Evolutionary conservation across 2,888 invertebrate species (phyloP).

Genomic region (Schizaphis graminum): DNA sequence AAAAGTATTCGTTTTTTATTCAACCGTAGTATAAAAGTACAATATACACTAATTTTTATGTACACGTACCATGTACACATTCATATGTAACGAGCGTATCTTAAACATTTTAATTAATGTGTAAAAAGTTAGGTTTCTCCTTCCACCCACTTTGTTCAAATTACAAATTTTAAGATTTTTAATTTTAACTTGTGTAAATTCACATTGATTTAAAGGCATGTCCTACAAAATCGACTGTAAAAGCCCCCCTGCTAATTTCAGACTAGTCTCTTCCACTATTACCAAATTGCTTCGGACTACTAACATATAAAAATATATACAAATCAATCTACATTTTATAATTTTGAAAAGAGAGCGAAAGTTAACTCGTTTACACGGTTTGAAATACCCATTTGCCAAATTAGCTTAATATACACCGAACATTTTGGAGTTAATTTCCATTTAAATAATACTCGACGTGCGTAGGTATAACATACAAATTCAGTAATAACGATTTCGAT

Average conservation of each 20-base stretch:
- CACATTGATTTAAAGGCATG: no score
- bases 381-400: not conserved
- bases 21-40: not conserved
- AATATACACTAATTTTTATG: not conserved
- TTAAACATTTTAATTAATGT: no score
- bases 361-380: not conserved
- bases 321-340: not conserved
- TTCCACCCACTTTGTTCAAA: not conserved
- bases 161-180: not conserved
- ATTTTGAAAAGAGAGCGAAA: not conserved
- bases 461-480: not conserved
- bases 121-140: not conserved
- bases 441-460: not conserved
- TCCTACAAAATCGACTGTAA: no score
- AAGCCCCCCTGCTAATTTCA: no score
- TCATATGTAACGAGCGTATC: no score
- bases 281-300: not conserved
- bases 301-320: not conserved
- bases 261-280: not conserved
- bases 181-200: no score
- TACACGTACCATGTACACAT: no score
- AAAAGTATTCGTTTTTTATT: not conserved
- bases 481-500: not conserved
- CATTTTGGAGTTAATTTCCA: not conserved
- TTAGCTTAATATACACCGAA: not conserved